Conservation (phyloP, 2,113 vertebrate genomes). For the Parus major region DNA sequence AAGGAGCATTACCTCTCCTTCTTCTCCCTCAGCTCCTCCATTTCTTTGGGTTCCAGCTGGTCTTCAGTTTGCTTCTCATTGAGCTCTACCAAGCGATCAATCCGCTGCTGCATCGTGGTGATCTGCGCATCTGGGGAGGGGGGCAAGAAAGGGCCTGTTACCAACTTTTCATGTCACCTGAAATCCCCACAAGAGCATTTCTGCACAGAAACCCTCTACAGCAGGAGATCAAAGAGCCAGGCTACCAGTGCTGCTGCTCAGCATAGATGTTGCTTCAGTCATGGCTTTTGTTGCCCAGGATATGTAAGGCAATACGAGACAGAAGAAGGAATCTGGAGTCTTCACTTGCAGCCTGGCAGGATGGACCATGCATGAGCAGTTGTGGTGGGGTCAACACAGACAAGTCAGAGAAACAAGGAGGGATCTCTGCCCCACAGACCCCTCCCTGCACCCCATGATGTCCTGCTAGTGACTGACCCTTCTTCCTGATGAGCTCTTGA, state of each 20-base stretch:
- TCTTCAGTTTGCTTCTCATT: slow-evolving; percentile 67
- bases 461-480: slow-evolving; percentile 57
- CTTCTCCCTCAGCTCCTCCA: slow-evolving; percentile 81
- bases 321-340: neutral
- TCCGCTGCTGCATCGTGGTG: slow-evolving; percentile 80
- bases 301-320: fast-evolving
- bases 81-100: slow-evolving; percentile 81
- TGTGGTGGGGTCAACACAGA: neutral
- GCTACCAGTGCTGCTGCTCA: neutral
- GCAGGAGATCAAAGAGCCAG: neutral
- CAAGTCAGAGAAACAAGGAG: neutral
- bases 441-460: fast-evolving
- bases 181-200: neutral
- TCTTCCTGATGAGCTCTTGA: slow-evolving; percentile 76
- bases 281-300: neutral
- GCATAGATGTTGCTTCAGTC: neutral
- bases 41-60: slow-evolving; percentile 73
- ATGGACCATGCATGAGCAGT: fast-evolving
- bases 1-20: slow-evolving; percentile 74
- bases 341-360: too few species aligned
- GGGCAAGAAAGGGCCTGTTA: neutral
- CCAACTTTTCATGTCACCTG: neutral
- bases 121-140: slow-evolving; percentile 78
- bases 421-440: neutral
- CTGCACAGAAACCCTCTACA: neutral